Evolutionary conservation across 2,888 invertebrate species (phyloP), one percentile per base, ranked within the genome.

Genomic region (Drepana falcataria): DNA sequence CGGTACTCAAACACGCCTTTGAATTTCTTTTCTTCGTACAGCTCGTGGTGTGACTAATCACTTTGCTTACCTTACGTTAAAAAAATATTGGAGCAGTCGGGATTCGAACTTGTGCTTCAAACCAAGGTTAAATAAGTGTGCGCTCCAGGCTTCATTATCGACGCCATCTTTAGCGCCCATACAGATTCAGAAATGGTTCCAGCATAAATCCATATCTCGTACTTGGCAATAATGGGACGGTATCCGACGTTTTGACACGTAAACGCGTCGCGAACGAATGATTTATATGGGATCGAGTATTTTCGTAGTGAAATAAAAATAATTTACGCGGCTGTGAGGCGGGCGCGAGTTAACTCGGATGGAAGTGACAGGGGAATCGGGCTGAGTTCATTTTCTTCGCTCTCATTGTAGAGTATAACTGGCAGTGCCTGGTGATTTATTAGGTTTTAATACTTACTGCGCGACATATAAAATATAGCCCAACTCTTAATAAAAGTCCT

Each of bases 261-360:
- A 66, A 69, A 63, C 69, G 69, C 62, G 65, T 59, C 59, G 53
- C 57, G 59, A 66, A 59, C 63, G 63, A 60, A 66, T 79, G 79
- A 81, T 81, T 81, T 80, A 80, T 75, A 68, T 59, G 60, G 59
- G 67, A 67, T 69, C 69, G 69, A 65, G 72, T 66, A 73, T 75
- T 75, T 75, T 76, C 67, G 65, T 66, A 70, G 68, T 71, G 68
- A 71, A 76, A 73, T 76, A 74, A 78, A 79, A 79, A 79, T 75
- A 69, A 77, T 77, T 78, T 72, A 71, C 70, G 65, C 63, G 58
- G 61, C 63, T 57, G 58, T 52, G 51, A 51, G 48, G 48, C 33
- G 35, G 44, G 35, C 35, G 4, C 47, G 65, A 60, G 55, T 55
- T 61, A 65, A 47, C 59, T 58, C 56, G 6, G 53, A 66, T 74